Percentiles rank a stretch among this genome's conserved stretches.
These are phyloP conservation scores for Thereva unica DNA, from an alignment of 2,888 invertebrate genomes.

Conservation along the genomic window DNA sequence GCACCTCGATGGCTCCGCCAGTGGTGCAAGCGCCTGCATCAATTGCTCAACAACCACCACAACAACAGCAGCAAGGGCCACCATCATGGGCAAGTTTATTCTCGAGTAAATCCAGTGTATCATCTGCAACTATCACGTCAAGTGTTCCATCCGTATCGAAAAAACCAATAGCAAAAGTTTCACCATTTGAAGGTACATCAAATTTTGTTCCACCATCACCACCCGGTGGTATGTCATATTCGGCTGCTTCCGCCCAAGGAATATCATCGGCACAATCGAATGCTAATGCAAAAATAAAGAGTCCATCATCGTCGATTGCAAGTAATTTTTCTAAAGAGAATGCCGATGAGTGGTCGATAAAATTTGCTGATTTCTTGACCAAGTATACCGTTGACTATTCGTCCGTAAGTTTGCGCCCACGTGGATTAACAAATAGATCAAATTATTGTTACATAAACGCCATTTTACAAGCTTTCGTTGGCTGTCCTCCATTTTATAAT, in stretches of 20 bases:
- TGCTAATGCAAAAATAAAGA: slow-evolving; percentile 35
- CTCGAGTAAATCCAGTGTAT: slow-evolving; percentile 51
- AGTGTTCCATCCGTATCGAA: slow-evolving; percentile 53
- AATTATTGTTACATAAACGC: slow-evolving; percentile 98
- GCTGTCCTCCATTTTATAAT: slow-evolving; percentile 95
- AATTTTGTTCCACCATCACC: slow-evolving; percentile 46
- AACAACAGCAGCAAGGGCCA: slow-evolving; percentile 26
- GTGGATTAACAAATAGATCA: slow-evolving; percentile 89
- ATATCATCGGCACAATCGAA: slow-evolving; percentile 43
- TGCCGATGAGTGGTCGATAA: slow-evolving; percentile 54
- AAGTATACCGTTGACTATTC: slow-evolving; percentile 78
- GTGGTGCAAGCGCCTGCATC: slow-evolving; percentile 50
- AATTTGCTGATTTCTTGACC: slow-evolving; percentile 72
- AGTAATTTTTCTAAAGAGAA: neutral
- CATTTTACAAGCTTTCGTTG: slow-evolving; percentile 88
- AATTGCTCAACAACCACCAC: slow-evolving; percentile 51
- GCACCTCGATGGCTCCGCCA: slow-evolving; percentile 36
- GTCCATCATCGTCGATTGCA: slow-evolving; percentile 19
- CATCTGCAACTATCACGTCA: slow-evolving; percentile 46
- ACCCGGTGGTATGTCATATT: slow-evolving; percentile 55
- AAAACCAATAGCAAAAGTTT: slow-evolving; percentile 67
- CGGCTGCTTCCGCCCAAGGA: slow-evolving; percentile 58
- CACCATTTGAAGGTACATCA: slow-evolving; percentile 60
- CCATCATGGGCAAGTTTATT: slow-evolving; percentile 73
- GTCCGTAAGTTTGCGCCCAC: slow-evolving; percentile 79